phyloP scores from a whole-genome alignment of 2,888 invertebrate species.

The Lycia hirtaria region DNA sequence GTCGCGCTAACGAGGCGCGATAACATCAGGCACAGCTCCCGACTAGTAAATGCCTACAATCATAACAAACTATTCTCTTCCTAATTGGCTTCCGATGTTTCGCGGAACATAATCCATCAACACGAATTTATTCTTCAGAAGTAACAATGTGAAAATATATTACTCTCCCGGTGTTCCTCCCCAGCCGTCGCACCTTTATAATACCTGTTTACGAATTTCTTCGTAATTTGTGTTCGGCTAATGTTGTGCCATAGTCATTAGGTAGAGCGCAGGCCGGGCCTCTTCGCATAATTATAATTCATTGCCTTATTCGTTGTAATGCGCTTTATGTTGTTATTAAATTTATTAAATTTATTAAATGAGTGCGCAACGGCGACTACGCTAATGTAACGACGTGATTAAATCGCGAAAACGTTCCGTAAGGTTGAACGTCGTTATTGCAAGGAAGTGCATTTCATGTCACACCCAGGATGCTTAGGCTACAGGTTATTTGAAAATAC shows the following conservation, averaged over 20 bases:
- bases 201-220: conserved; percentile 79
- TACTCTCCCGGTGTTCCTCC: conserved; percentile 50
- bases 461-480: conserved; percentile 52
- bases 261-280: conserved; percentile 60
- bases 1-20: conserved; percentile 74
- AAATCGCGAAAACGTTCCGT: conserved; percentile 34
- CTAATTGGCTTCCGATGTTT: conserved; percentile 35
- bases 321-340: conserved; percentile 53
- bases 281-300: conserved; percentile 75
- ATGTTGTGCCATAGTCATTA: conserved; percentile 78
- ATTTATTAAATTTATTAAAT: conserved; percentile 45
- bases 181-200: conserved; percentile 68
- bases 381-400: conserved; percentile 30
- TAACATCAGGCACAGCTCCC: conserved; percentile 67
- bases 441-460: conserved; percentile 51
- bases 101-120: conserved; percentile 26
- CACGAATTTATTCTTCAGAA: conserved; percentile 39
- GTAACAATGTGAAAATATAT: conserved; percentile 52
- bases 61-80: conserved; percentile 47
- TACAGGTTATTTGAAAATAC: too few species aligned
- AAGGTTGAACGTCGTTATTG: conserved; percentile 37
- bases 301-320: conserved; percentile 66
- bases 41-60: conserved; percentile 59
- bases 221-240: conserved; percentile 79
- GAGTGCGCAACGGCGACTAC: conserved; percentile 25